Conservation (phyloP, 37 sponge, comb jelly and placozoan species). For the Spongia lamella region DNA sequence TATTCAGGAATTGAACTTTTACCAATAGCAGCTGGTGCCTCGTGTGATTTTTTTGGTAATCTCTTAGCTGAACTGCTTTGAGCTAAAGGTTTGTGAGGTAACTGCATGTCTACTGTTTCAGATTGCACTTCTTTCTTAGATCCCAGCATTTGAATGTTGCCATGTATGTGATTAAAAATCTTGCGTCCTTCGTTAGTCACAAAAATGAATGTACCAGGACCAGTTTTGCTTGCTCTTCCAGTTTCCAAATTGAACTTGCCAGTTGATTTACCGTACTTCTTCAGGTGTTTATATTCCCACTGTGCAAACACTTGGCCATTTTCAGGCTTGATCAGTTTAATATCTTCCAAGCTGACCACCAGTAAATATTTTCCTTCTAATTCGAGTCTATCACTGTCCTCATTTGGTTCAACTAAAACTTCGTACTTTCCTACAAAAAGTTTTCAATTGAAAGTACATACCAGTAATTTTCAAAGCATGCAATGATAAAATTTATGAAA, state of each 20-base stretch:
- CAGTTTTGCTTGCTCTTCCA: conserved; percentile 29
- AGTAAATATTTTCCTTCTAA: conserved; percentile 47
- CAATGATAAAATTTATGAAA: too few relatives aligned
- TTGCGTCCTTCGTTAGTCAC: conserved; percentile 46
- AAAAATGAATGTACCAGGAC: conserved; percentile 33
- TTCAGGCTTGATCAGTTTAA: conserved; percentile 27
- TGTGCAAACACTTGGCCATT: conserved; percentile 15
- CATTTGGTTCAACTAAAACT: conserved; percentile 48
- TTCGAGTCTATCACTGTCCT: conserved; percentile 25
- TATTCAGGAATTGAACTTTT: not conserved
- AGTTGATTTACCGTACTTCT: conserved; percentile 51
- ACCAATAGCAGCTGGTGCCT: not conserved
- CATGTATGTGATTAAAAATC: conserved; percentile 61
- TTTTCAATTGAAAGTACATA: too few relatives aligned
- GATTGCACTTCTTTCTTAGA: not conserved
- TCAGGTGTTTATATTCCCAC: conserved; percentile 53
- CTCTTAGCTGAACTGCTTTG: not conserved
- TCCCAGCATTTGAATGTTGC: conserved; percentile 50
- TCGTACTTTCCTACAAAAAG: conserved; percentile 39
- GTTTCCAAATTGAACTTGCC: conserved; percentile 55
- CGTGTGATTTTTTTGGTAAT: not conserved
- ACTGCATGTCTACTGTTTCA: not conserved
- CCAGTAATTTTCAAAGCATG: too few relatives aligned
- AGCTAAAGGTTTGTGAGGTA: not conserved
- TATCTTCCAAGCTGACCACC: conserved; percentile 6